Percentiles rank a stretch among this genome's conserved stretches.
Conservation (phyloP, 2,797 vertebrate species). For the Enteromius fasciolatus region DNA sequence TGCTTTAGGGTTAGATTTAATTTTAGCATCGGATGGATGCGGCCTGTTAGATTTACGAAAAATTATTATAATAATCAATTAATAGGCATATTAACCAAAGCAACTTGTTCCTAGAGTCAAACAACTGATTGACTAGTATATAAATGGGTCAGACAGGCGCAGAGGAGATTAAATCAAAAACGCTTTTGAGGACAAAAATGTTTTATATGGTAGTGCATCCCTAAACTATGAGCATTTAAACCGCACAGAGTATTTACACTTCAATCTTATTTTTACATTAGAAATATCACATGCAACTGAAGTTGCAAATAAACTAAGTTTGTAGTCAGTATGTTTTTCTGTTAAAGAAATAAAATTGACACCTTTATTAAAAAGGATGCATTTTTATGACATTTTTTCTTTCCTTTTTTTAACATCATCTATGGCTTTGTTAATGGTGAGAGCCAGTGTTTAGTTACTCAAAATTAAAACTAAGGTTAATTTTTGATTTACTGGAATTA, state of each 20-base stretch:
- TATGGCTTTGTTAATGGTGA: background rate
- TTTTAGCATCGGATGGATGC: background rate
- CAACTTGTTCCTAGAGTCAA: background rate
- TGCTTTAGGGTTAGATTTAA: constrained; percentile 11
- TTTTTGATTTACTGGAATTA: background rate
- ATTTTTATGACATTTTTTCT: background rate
- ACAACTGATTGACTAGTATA: background rate
- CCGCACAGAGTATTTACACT: background rate
- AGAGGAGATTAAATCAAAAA: background rate
- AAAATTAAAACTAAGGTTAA: background rate
- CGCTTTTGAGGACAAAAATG: too few relatives aligned
- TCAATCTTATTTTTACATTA: background rate
- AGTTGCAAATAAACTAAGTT: background rate
- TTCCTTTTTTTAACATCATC: background rate
- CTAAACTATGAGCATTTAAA: background rate
- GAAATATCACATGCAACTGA: background rate
- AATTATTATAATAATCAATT: background rate
- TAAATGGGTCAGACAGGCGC: background rate
- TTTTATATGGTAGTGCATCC: background rate
- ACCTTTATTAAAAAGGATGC: background rate
- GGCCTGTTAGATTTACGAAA: too few relatives aligned
- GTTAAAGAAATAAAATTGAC: background rate
- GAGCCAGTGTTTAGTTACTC: background rate
- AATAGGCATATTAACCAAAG: background rate
- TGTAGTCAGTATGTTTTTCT: background rate